Base-by-base conservation (phyloP, 1,140 invertebrate species). In the Dendroctonus ponderosae region DNA sequence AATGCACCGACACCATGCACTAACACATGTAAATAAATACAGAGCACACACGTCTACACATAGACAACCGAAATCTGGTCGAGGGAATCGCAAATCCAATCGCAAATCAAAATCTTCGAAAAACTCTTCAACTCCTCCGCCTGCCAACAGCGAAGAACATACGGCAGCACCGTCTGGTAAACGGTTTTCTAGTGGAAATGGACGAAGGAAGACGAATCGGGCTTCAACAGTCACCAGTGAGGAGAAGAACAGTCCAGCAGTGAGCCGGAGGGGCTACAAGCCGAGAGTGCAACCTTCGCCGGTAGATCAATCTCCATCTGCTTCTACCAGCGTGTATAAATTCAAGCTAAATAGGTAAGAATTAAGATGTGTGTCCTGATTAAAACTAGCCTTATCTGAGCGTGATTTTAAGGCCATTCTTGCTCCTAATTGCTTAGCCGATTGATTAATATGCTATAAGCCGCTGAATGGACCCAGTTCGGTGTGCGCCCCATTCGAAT, bases 261-360 rank as follows among this genome's bases (percentile, higher is more conserved):
- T 73, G 62, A 75, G 81, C 12, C 82, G 82, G 64, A 80, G 85
- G 50, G 82, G 84, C 6, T 88, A 83, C 73, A 85, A 86, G 63
- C 84, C 84, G 2, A 85, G 84, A 72, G 75, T 86, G 12, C 83
- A 84, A 71, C 74, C 83, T 44, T 81, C 83, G 11, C 74, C 81
- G 42, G 83, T 85, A 1, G 85, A 87, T 75, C 67, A 67, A 41
- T 12, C n/a, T 9, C 11, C 75, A 54, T 71, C 77, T 49, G 72
- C 79, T 43, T 83, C 85, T 3, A 85, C 85, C 37, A 86, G 83
- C 70, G 78, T 87, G 39, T 87, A 86, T 75, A 91, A 91, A 78
- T 87, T 90, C 69, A 93, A 91, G 75, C 78, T 91, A 11, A 87
- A 90, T 59, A 81, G 91, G 90, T 54, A 11, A 50, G 70, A 15